Conservation (phyloP, 2,888 invertebrate genomes). For the Diaperis boleti region DNA sequence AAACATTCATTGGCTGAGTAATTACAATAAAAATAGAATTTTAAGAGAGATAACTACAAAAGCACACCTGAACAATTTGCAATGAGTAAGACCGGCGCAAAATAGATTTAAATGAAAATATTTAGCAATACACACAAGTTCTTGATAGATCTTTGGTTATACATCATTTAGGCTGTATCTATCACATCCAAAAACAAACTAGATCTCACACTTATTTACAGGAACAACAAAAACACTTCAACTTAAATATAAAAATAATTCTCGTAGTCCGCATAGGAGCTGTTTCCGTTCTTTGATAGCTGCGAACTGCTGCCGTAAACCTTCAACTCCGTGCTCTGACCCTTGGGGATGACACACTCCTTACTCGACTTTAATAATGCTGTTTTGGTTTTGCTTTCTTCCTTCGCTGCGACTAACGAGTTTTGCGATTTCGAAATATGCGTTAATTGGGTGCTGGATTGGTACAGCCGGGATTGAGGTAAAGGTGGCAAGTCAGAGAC, state of each 20-base stretch:
- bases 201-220: constrained; percentile 46
- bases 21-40: neutral
- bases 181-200: constrained; percentile 50
- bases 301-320: constrained; percentile 55
- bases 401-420: constrained; percentile 58
- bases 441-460: constrained; percentile 62
- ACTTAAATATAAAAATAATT: constrained; percentile 76
- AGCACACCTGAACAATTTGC: no score
- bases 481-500: constrained; percentile 68
- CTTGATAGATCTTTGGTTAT: constrained; percentile 39
- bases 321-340: constrained; percentile 57
- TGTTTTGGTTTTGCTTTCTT: constrained; percentile 51
- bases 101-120: neutral
- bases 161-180: constrained; percentile 32
- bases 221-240: constrained; percentile 18
- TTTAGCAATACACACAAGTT: constrained; percentile 15
- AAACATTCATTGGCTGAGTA: neutral
- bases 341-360: constrained; percentile 50
- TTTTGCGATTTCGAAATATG: constrained; percentile 64
- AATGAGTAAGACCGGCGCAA: no score
- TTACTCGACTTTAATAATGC: constrained; percentile 27
- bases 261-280: constrained; percentile 74
- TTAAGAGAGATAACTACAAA: no score
- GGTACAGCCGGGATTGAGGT: constrained; percentile 62
- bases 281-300: constrained; percentile 53